Percentiles rank a stretch among this genome's conserved stretches.
These are phyloP conservation scores for Phodopus roborovskii DNA, from an alignment of 2,113 vertebrate genomes.

Conservation along the genomic window DNA sequence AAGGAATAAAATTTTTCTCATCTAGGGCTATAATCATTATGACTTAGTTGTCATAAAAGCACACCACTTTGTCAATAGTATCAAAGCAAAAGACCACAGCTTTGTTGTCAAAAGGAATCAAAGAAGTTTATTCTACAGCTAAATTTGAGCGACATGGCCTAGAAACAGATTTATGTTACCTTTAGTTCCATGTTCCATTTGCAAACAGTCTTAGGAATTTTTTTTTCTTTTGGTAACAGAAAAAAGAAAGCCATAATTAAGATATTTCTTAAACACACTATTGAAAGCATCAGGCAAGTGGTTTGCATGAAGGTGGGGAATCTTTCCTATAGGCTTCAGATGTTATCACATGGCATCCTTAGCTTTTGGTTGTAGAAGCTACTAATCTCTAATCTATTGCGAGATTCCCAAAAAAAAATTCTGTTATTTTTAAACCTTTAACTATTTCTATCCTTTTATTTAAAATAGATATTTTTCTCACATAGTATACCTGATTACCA, in stretches of 20 bases:
- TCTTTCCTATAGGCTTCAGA: background rate
- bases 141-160: background rate
- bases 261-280: background rate
- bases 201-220: background rate
- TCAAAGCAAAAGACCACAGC: background rate
- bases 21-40: background rate
- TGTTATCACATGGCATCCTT: background rate
- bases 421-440: background rate
- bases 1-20: background rate
- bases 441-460: no score
- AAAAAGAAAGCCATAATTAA: background rate
- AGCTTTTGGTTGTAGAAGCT: background rate
- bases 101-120: background rate
- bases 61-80: background rate
- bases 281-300: no score
- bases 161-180: background rate
- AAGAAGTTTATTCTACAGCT: background rate
- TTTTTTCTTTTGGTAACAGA: background rate
- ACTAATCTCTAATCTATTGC: background rate
- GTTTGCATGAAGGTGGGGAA: no score
- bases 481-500: background rate
- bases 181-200: no score
- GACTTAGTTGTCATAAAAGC: background rate
- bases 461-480: background rate
- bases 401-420: background rate